phyloP scores from a whole-genome alignment of 2,888 invertebrate genomes.

The Daptonema setosum region DNA sequence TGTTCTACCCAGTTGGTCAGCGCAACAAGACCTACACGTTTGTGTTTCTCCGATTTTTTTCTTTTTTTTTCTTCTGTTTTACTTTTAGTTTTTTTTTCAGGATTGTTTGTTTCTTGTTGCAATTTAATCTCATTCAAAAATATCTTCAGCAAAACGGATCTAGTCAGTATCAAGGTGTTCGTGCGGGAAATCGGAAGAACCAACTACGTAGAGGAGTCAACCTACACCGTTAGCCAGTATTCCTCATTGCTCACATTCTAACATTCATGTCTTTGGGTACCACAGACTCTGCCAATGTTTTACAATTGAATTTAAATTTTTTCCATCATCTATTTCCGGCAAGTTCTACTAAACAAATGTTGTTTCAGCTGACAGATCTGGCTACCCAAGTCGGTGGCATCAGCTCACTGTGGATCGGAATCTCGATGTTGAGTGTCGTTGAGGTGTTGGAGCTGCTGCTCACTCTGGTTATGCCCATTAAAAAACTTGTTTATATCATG shows the following conservation, averaged over 20 bases:
- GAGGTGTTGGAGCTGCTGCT: background rate
- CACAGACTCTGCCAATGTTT: too few relatives aligned
- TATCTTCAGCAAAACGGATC: background rate
- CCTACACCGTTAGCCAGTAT: too few relatives aligned
- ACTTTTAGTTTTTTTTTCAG: background rate
- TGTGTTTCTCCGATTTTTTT: background rate
- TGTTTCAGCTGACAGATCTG: background rate
- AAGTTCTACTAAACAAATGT: too few relatives aligned
- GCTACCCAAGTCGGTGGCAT: background rate
- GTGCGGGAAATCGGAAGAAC: background rate
- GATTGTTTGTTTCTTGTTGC: background rate
- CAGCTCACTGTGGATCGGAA: background rate
- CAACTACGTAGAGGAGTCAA: background rate
- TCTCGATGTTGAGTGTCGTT: background rate
- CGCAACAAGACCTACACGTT: background rate
- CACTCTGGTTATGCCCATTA: too few relatives aligned
- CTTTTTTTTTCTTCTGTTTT: background rate
- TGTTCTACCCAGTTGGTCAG: background rate
- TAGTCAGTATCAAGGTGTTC: background rate
- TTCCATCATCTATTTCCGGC: too few relatives aligned
- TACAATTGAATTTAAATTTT: too few relatives aligned
- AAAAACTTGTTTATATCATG: too few relatives aligned
- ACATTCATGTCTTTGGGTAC: too few relatives aligned
- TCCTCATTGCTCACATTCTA: too few relatives aligned
- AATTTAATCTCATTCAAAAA: background rate